Base-by-base conservation (phyloP, 2,113 vertebrate genomes). In the Cyrtonyx montezumae region DNA sequence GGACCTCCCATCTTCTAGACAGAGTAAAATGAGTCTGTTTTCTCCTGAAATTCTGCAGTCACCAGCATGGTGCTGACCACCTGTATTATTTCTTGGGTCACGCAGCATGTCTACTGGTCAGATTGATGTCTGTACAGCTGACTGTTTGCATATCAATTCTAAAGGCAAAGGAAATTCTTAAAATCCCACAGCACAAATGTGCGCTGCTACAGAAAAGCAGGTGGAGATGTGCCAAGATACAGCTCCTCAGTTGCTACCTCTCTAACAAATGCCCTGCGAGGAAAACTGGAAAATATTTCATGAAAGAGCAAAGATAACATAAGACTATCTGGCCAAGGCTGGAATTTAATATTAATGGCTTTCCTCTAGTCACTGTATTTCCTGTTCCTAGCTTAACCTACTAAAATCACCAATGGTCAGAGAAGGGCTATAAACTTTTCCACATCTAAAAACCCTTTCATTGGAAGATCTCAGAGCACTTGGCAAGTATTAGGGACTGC, bases 91-190 rank as follows among this genome's bases (percentile, higher is more conserved):
- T 87, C 93, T 90, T 17, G 65, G 92, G 91, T 90, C 94, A 95
- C 1, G 0, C 11, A 4, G 82, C 76, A 40, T 22, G 74, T 87
- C 92, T 71, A 30, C 76, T 40, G 96, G 90, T 88, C 79, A 95
- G 95, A 95, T 58, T 86, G 94, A 92, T 94, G 95, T 88, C 94
- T 93, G 79, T 92, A 92, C 91, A 91, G 94, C 91, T 95, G 91
- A 94, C 95, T 88, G 87, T 89, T 92, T 88, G 88, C 68, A 65
- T 84, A 87, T 94, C 91, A 80, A 32, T 90, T 92, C 84, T 89
- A 69, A 70, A 92, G 88, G 79, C 91, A 85, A 92, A 95, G 93
- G 95, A 97, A 96, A 97, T 97, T 88, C 96, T 95, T 97, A 87
- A 95, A 94, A 94, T 96, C 94, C 96, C 96, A 84, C 59, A 87